Conservation (phyloP, 2,797 vertebrate genomes). For the Sphenodon punctatus region DNA sequence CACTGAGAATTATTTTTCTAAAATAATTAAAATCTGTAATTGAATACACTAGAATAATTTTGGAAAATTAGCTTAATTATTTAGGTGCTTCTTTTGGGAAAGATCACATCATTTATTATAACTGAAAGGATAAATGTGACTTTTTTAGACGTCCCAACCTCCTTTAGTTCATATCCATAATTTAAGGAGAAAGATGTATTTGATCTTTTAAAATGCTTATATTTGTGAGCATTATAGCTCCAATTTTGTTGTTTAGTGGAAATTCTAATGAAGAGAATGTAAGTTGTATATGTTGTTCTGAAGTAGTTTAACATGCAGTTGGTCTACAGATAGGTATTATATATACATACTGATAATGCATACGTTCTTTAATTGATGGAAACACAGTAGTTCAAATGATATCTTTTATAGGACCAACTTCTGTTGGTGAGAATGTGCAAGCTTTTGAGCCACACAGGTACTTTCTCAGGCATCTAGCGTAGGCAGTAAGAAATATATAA, state of each 20-base stretch:
- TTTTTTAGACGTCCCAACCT: conserved; percentile 2
- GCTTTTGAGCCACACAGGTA: too few species aligned
- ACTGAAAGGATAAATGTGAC: conserved; percentile 57
- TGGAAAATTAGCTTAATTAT: conserved; percentile 81
- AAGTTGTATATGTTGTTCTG: background rate
- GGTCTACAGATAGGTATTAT: background rate
- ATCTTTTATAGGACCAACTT: too few species aligned
- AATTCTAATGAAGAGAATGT: background rate
- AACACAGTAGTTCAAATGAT: too few species aligned
- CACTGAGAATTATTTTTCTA: conserved; percentile 75
- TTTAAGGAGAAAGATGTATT: conserved; percentile 28
- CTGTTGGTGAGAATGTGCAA: too few species aligned
- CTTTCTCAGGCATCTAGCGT: too few species aligned
- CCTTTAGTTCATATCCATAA: conserved; percentile 28
- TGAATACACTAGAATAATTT: conserved; percentile 82
- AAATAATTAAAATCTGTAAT: conserved; percentile 84
- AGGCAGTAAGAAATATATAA: too few species aligned
- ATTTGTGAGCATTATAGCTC: background rate
- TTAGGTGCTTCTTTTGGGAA: conserved; percentile 75
- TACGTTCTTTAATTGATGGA: too few species aligned
- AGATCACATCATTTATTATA: conserved; percentile 71
- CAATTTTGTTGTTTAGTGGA: background rate
- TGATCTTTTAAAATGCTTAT: background rate
- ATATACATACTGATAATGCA: background rate
- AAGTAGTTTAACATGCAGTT: background rate